phyloP scores from a whole-genome alignment of 2,797 vertebrate species.

The Poeciliopsis paucimaculata region DNA sequence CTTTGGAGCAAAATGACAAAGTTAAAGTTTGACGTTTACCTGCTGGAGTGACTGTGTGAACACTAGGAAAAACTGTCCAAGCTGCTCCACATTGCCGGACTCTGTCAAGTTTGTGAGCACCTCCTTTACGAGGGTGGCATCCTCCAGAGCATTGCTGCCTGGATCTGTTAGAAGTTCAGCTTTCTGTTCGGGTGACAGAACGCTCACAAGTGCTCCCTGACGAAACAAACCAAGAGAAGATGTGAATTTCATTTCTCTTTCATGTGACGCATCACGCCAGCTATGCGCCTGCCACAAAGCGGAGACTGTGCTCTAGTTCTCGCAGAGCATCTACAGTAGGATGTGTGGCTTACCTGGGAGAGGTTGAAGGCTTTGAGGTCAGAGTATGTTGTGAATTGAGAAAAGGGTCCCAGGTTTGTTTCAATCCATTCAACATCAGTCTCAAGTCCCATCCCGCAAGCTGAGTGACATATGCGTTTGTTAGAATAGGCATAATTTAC shows the following conservation, averaged over 20 bases:
- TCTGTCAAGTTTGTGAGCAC: constrained; percentile 38
- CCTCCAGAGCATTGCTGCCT: constrained; percentile 23
- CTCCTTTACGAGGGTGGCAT: constrained; percentile 26
- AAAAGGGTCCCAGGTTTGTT: constrained; percentile 53
- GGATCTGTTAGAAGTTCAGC: constrained; percentile 56
- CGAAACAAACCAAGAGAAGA: not conserved
- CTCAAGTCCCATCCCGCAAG: constrained; percentile 22
- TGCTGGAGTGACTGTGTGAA: constrained; percentile 14
- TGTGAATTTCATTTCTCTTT: not conserved
- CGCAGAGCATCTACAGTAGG: too few relatives aligned
- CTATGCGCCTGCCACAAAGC: too few relatives aligned
- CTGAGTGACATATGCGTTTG: constrained; percentile 1
- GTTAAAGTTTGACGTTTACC: constrained; percentile 25
- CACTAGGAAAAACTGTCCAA: constrained; percentile 32
- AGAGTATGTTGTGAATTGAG: constrained; percentile 6
- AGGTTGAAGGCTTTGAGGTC: constrained; percentile 35
- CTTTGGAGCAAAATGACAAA: not conserved
- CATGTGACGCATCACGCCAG: not conserved
- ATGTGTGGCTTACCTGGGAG: not conserved
- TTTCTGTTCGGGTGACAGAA: constrained; percentile 52
- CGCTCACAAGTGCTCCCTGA: not conserved
- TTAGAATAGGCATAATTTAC: not conserved
- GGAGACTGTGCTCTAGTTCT: too few relatives aligned
- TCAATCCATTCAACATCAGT: constrained; percentile 51
- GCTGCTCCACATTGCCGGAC: constrained; percentile 7